Evolutionary conservation across 2,113 vertebrate genomes (phyloP), one percentile per base, ranked within the genome.

Genomic region (Accipiter cooperii): DNA sequence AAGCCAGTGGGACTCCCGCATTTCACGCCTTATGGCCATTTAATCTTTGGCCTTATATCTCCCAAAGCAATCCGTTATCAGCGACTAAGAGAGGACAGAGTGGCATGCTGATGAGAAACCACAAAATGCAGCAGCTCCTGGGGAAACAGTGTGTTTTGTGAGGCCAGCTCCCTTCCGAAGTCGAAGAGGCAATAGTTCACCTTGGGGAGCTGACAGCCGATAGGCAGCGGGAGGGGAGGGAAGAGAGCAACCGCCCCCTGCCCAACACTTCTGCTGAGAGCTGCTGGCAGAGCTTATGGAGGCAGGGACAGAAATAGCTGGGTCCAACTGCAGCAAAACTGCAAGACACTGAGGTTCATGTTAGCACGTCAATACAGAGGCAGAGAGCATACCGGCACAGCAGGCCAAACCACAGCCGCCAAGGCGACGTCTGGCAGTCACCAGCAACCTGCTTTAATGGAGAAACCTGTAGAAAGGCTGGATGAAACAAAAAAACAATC

Each of bases 341-440:
- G 46, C 60, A 38, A 66, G 84, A 58, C 7, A 8, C 61, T 5
- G 29, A 52, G 40, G 24, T 58, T 78, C 17, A 5, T 55, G 21
- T 40, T 8, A 33, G 17, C 40, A 34, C 1, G 0, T n/a, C 6
- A 1, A 2, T 66, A 49, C 12, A 1, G 3, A 79, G 34, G 52
- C 61, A 87, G 54, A 14, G 5, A 60, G 20, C 15, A 33, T 10
- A 52, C 6, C 7, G 4, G 36, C 69, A 61, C 31, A 69, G 44
- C n/a, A 60, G 12, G 40, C 8, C 40, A 75, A 73, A 55, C 29
- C 52, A 68, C 78, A 79, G 65, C 70, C 2, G 0, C 44, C n/a
- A 46, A 40, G 49, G 54, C 2, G 8, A 71, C 0, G 0, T 78
- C 51, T 84, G 47, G 44, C 61, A 75, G 52, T n/a, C 61, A 69